A percentile compares a stretch with the other conserved stretches of the same genome.
phyloP scores from a whole-genome alignment of 1,140 invertebrate species.

The Anoplophora glabripennis region DNA sequence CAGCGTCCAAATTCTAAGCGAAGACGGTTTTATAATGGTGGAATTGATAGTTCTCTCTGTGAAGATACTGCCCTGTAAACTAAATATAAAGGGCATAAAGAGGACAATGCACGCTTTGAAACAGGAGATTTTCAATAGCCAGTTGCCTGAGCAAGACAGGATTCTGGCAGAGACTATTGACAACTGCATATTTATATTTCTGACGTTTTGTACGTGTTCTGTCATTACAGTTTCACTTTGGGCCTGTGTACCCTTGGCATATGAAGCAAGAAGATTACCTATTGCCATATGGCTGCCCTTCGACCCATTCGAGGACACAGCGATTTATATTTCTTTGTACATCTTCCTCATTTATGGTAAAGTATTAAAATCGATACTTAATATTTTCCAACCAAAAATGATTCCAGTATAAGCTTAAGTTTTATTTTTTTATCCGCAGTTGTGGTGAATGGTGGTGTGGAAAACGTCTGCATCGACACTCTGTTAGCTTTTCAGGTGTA shows the following conservation, averaged over 20 bases:
- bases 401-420: not conserved
- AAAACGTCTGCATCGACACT: slow-evolving; percentile 38
- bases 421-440: not conserved
- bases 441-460: slow-evolving; percentile 28
- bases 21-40: slow-evolving; percentile 7
- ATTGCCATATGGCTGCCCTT: slow-evolving; percentile 19
- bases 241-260: not conserved
- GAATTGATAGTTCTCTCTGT: slow-evolving; percentile 1
- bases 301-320: slow-evolving; percentile 5
- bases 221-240: not conserved
- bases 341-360: slow-evolving; percentile 1
- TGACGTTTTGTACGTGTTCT: not conserved
- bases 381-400: not conserved
- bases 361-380: no score
- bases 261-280: slow-evolving; percentile 1
- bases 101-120: slow-evolving; percentile 5
- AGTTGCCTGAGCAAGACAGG: slow-evolving; percentile 1
- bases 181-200: not conserved
- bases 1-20: not conserved
- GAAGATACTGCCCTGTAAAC: slow-evolving; percentile 9
- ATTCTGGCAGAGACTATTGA: not conserved
- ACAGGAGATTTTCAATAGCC: slow-evolving; percentile 5
- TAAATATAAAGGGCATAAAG: not conserved
- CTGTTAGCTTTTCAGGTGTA: slow-evolving; percentile 35
- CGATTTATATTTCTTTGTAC: slow-evolving; percentile 4